Conservation (phyloP, 92 coral and sea anemone species). For the Parazoanthus swiftii region DNA sequence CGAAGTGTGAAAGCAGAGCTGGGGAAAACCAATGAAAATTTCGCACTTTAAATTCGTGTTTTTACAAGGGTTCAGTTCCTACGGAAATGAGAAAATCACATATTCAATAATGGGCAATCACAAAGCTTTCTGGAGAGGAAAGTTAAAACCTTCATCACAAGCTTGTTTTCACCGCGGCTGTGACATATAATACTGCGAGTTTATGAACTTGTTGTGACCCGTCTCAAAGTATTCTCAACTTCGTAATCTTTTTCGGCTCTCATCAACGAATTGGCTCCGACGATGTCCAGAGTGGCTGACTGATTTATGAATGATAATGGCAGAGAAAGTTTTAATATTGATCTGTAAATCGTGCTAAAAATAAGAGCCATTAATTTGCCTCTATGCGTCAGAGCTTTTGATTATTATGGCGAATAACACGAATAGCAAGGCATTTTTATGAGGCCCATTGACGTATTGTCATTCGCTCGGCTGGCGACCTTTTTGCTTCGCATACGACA, state of each 20-base stretch:
- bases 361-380: slow-evolving; percentile 35
- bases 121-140: slow-evolving; percentile 1
- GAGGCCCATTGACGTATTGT: slow-evolving; percentile 28
- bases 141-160: slow-evolving; percentile 3
- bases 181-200: slow-evolving; percentile 31
- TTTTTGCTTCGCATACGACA: neutral
- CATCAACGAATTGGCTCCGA: slow-evolving; percentile 8
- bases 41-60: slow-evolving; percentile 35
- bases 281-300: neutral
- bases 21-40: slow-evolving; percentile 32
- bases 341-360: slow-evolving; percentile 31
- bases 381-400: slow-evolving; percentile 33
- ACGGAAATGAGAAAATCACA: slow-evolving; percentile 44
- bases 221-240: slow-evolving; percentile 5
- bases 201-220: slow-evolving; percentile 37
- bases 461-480: slow-evolving; percentile 31
- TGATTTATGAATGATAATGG: slow-evolving; percentile 15
- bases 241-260: slow-evolving; percentile 15
- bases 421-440: slow-evolving; percentile 35
- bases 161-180: slow-evolving; percentile 22
- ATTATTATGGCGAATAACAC: slow-evolving; percentile 26
- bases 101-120: slow-evolving; percentile 39
- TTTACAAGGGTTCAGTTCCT: slow-evolving; percentile 30
- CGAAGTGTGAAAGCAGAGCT: slow-evolving; percentile 30
- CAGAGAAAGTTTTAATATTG: slow-evolving; percentile 23